These are phyloP conservation scores for Artibeus jamaicensis DNA, from an alignment of 2,797 vertebrate species.

Conservation along the genomic window DNA sequence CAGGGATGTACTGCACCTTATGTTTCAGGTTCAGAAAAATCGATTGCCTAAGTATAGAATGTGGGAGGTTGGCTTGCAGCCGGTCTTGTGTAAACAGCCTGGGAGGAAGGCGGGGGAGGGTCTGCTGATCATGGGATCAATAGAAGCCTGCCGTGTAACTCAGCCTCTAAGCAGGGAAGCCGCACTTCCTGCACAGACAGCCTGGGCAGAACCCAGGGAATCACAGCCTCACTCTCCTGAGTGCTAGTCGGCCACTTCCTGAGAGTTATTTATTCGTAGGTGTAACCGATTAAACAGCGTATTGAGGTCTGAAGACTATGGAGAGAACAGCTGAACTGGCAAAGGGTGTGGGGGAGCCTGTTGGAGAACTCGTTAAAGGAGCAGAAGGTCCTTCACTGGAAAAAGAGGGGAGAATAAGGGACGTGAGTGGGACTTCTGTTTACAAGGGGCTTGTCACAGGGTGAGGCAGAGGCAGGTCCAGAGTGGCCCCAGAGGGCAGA, in stretches of 20 bases:
- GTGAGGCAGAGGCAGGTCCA: not conserved
- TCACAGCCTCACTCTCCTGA: not conserved
- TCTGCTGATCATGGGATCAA: not conserved
- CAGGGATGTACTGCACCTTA: not conserved
- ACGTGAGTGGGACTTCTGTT: rapidly evolving
- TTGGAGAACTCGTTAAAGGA: not conserved
- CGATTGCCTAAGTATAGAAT: not conserved
- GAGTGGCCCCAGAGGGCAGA: not conserved
- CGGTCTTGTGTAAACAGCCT: not conserved
- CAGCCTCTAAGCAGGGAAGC: not conserved
- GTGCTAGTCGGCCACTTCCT: not conserved
- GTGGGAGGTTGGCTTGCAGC: not conserved
- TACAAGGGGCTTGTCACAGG: not conserved
- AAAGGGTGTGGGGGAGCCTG: not conserved
- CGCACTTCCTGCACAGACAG: not conserved
- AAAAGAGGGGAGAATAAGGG: not conserved
- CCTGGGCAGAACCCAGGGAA: not conserved
- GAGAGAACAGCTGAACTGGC: not conserved
- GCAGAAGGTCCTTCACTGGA: not conserved
- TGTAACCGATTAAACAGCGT: not conserved
- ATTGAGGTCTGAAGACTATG: not conserved
- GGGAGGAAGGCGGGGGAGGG: not conserved
- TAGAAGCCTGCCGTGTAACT: not conserved
- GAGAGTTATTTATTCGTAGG: not conserved
- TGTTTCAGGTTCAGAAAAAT: constrained; percentile 19